phyloP scores from a whole-genome alignment of 2,113 vertebrate genomes.

The Tympanuchus pallidicinctus region DNA sequence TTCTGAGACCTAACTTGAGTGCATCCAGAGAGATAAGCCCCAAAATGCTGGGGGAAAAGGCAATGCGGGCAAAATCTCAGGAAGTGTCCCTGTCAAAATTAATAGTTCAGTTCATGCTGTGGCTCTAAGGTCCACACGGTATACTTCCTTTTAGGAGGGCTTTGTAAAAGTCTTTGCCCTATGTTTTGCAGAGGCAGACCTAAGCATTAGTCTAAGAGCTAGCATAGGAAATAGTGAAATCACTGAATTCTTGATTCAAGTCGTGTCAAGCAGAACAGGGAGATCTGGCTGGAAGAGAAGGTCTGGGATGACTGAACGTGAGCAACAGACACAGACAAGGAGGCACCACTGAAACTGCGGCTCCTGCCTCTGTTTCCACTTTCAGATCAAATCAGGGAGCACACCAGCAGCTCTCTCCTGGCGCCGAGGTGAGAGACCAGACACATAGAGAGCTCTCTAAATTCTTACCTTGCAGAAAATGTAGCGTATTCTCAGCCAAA shows the following conservation, averaged over 20 bases:
- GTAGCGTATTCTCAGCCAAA: not conserved
- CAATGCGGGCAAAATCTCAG: not conserved
- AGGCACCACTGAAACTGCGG: not conserved
- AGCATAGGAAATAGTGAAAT: not conserved
- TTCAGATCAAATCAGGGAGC: not conserved
- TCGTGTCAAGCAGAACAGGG: not conserved
- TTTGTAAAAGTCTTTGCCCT: not conserved
- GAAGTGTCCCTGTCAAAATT: not conserved
- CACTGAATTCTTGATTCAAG: not conserved
- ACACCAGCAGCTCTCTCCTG: not conserved
- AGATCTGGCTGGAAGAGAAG: not conserved
- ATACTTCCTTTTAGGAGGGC: not conserved
- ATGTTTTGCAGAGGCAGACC: not conserved
- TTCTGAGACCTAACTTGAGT: not conserved
- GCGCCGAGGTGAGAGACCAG: accelerated
- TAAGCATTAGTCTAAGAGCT: not conserved
- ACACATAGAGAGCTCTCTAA: not conserved
- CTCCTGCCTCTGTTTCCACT: not conserved
- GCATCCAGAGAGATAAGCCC: not conserved
- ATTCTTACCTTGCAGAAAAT: not conserved
- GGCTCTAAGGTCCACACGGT: not conserved
- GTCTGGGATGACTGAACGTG: not conserved
- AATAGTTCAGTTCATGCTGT: no score
- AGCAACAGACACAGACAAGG: not conserved
- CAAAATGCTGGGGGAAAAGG: not conserved